These are phyloP conservation scores for Rotaria sp. DNA, from an alignment of 2,888 invertebrate species.

Conservation along the genomic window DNA sequence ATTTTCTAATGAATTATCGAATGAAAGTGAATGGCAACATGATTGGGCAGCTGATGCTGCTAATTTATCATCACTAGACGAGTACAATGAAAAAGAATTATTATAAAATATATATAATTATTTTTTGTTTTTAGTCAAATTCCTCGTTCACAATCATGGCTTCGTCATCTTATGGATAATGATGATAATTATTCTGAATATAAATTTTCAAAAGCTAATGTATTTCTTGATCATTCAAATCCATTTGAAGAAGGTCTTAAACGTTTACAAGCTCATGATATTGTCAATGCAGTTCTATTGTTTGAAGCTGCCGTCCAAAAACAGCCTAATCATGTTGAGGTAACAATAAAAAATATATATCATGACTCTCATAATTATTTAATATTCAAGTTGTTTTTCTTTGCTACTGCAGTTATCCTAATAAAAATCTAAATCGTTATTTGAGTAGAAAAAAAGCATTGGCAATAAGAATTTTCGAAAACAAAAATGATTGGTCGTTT, in stretches of 20 bases:
- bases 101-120: too few relatives aligned
- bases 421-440: too few relatives aligned
- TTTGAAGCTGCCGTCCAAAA: constrained; percentile 90
- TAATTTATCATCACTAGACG: too few relatives aligned
- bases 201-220: constrained; percentile 74
- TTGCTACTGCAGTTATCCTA: too few relatives aligned
- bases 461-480: too few relatives aligned
- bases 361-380: too few relatives aligned
- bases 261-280: constrained; percentile 74
- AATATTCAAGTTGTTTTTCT: too few relatives aligned
- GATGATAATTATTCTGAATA: constrained; percentile 68
- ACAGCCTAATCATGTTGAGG: constrained; percentile 59
- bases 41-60: not conserved
- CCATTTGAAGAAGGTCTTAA: constrained; percentile 78
- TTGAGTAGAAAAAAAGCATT: too few relatives aligned
- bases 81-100: too few relatives aligned
- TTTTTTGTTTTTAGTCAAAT: not conserved
- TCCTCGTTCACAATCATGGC: constrained; percentile 63
- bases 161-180: constrained; percentile 64
- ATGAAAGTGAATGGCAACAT: too few relatives aligned
- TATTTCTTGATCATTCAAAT: constrained; percentile 64
- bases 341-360: not conserved
- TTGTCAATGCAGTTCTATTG: constrained; percentile 86
- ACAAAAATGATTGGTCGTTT: too few relatives aligned
- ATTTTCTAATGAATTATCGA: not conserved